These are phyloP conservation scores for Dicentrarchus labrax DNA, from an alignment of 2,113 vertebrate genomes.

Conservation along the genomic window DNA sequence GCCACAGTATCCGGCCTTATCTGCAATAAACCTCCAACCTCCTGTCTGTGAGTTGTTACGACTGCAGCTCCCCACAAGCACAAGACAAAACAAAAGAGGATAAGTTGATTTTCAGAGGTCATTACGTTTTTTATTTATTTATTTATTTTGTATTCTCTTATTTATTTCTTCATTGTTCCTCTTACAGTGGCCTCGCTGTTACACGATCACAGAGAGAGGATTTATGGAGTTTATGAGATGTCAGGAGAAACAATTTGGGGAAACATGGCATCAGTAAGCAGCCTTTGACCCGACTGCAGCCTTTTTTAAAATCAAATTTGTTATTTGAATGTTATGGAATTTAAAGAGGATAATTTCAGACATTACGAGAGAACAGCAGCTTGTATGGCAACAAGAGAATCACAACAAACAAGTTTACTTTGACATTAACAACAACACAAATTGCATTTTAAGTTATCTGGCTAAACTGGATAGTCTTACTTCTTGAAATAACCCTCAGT, in stretches of 20 bases:
- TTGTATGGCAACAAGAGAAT: constrained; percentile 17
- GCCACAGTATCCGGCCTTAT: background rate
- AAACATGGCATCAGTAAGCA: constrained; percentile 3
- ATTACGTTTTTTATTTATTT: constrained; percentile 56
- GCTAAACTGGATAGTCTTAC: background rate
- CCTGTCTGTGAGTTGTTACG: background rate
- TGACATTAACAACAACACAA: constrained; percentile 23
- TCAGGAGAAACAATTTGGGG: constrained; percentile 1
- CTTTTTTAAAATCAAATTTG: no score
- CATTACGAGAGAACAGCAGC: constrained; percentile 4
- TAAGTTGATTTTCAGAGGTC: constrained; percentile 26
- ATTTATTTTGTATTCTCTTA: constrained; percentile 46
- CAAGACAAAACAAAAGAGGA: constrained; percentile 1
- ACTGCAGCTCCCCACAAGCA: background rate
- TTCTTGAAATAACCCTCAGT: background rate
- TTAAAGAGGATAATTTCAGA: constrained; percentile 4
- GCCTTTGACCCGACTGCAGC: background rate
- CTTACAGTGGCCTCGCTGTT: constrained; percentile 27
- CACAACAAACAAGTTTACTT: constrained; percentile 4
- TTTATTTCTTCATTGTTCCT: constrained; percentile 41
- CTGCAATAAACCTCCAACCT: constrained; percentile 9
- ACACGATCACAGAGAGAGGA: constrained; percentile 24
- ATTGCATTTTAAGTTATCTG: constrained; percentile 31
- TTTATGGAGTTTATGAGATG: background rate
- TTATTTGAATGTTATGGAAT: background rate